Conservation (phyloP, 2,888 invertebrate genomes). For the Archaeoteleia sp. region DNA sequence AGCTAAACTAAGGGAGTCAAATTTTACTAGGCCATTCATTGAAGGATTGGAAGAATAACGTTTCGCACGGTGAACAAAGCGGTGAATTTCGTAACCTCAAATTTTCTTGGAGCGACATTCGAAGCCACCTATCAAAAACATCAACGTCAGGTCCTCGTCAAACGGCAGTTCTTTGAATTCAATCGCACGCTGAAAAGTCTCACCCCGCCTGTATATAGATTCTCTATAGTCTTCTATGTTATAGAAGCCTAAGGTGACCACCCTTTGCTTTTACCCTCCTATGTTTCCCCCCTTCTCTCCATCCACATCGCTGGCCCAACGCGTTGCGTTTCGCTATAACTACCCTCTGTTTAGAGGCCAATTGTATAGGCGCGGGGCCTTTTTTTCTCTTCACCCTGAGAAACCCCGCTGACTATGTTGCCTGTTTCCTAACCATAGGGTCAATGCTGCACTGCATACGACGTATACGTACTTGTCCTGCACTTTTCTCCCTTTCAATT, state of each 20-base stretch:
- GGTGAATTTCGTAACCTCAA: slow-evolving; percentile 59
- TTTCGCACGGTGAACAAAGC: slow-evolving; percentile 48
- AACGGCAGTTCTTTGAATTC: slow-evolving; percentile 56
- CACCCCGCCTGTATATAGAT: slow-evolving; percentile 54
- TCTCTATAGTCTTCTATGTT: slow-evolving; percentile 38
- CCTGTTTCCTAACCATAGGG: slow-evolving; percentile 59
- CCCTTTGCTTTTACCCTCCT: slow-evolving; percentile 61
- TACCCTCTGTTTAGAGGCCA: slow-evolving; percentile 70
- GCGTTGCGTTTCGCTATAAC: slow-evolving; percentile 66
- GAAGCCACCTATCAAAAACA: slow-evolving; percentile 63
- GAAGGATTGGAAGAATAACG: slow-evolving; percentile 16
- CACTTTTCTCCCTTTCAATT: slow-evolving; percentile 51
- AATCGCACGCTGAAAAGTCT: slow-evolving; percentile 59
- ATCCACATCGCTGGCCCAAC: slow-evolving; percentile 43
- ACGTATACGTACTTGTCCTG: slow-evolving; percentile 52
- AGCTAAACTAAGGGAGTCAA: not conserved
- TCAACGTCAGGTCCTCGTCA: slow-evolving; percentile 68
- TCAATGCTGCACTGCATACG: slow-evolving; percentile 58
- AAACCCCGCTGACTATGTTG: slow-evolving; percentile 68
- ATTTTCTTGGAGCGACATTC: slow-evolving; percentile 62
- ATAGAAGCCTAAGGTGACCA: slow-evolving; percentile 61
- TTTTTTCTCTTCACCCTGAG: slow-evolving; percentile 63
- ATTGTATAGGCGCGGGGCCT: slow-evolving; percentile 64
- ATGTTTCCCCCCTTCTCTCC: slow-evolving; percentile 41
- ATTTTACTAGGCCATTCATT: not conserved